Percentiles rank a stretch among this genome's conserved stretches.
These are phyloP conservation scores for Meloidogyne hapla DNA, from an alignment of 1,140 invertebrate genomes.

Conservation along the genomic window DNA sequence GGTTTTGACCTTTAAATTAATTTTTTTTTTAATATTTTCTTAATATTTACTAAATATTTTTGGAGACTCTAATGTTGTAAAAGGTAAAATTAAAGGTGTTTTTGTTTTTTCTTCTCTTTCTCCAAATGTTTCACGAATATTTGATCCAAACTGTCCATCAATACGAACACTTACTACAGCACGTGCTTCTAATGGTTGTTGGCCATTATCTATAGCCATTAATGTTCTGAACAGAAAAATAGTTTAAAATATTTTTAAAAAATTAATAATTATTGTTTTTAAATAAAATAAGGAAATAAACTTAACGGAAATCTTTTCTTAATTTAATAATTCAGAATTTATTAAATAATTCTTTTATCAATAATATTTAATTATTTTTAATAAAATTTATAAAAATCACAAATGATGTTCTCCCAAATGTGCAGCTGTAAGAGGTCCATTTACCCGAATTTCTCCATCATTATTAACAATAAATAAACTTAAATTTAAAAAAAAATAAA, in stretches of 20 bases:
- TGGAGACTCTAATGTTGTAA: background rate
- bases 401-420: conserved; percentile 61
- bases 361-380: no score
- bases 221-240: conserved; percentile 22
- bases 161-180: conserved; percentile 45
- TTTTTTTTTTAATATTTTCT: background rate
- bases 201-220: conserved; percentile 56
- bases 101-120: background rate
- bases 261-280: no score
- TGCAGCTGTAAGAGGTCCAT: conserved; percentile 54
- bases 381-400: no score
- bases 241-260: no score
- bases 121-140: background rate
- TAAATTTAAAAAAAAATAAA: conserved; percentile 29
- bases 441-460: conserved; percentile 50
- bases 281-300: no score
- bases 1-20: background rate
- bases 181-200: conserved; percentile 56
- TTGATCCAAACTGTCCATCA: conserved; percentile 38
- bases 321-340: no score
- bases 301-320: no score
- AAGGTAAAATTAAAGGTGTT: background rate
- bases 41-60: conserved; percentile 1
- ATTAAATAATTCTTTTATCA: no score
- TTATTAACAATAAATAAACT: conserved; percentile 57